These are phyloP conservation scores for Larimichthys crocea DNA, from an alignment of 2,113 vertebrate genomes.

Conservation along the genomic window DNA sequence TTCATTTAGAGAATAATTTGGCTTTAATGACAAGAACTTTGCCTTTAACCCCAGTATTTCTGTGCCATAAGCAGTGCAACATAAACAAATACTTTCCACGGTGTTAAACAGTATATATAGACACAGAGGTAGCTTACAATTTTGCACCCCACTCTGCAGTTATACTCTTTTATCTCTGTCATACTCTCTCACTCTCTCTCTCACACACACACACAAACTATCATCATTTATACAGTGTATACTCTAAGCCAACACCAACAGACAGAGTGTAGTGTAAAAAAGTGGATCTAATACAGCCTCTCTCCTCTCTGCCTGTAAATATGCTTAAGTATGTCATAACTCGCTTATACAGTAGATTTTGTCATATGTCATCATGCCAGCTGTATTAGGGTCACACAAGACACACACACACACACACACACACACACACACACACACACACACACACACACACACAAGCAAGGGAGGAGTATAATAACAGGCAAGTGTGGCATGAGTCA, in stretches of 20 bases:
- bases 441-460: constrained; percentile 8
- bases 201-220: neutral
- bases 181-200: neutral
- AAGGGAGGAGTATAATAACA: constrained; percentile 44
- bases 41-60: neutral
- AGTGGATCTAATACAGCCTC: neutral
- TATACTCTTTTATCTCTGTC: neutral
- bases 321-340: neutral
- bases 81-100: neutral
- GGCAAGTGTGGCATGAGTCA: constrained; percentile 54
- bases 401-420: neutral
- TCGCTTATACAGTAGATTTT: constrained; percentile 9
- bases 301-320: neutral
- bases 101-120: neutral
- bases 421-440: constrained; percentile 1
- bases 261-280: neutral
- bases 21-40: neutral
- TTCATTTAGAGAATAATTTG: constrained; percentile 15
- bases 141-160: neutral
- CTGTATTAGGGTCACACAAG: constrained; percentile 25
- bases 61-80: neutral
- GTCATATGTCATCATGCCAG: constrained; percentile 27
- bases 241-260: constrained; percentile 14
- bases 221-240: neutral
- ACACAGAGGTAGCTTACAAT: neutral